phyloP scores from a whole-genome alignment of 92 coral and sea anemone genomes.

The Parazoanthus darwini region DNA sequence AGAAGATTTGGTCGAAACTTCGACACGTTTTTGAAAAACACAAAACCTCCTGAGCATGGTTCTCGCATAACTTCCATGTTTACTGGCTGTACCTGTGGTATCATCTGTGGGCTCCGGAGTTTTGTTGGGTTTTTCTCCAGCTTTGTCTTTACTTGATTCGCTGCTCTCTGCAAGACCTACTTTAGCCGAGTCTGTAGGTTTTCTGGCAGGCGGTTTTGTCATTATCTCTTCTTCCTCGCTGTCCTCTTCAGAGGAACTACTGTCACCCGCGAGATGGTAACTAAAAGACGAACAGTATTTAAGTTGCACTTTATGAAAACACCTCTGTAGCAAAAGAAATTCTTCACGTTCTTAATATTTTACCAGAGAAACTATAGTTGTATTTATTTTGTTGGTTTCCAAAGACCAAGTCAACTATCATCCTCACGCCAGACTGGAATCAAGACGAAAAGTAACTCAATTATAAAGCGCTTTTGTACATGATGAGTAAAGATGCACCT shows the following conservation, averaged over 20 bases:
- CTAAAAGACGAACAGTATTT: constrained; percentile 21
- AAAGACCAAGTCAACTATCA: too few species aligned
- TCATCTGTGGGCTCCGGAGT: background rate
- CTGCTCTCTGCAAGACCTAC: background rate
- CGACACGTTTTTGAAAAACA: too few species aligned
- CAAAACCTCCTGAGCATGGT: too few species aligned
- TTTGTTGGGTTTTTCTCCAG: background rate
- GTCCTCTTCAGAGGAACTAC: constrained; percentile 76
- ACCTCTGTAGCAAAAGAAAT: background rate
- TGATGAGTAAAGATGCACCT: too few species aligned
- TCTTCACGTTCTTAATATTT: too few species aligned
- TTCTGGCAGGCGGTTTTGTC: constrained; percentile 35
- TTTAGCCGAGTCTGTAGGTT: constrained; percentile 1
- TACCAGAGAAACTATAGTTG: too few species aligned
- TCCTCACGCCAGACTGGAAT: too few species aligned
- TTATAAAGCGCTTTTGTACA: too few species aligned
- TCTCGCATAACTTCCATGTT: background rate
- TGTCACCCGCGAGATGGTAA: constrained; percentile 81
- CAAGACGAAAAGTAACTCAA: too few species aligned
- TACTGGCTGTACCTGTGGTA: background rate
- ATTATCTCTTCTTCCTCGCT: constrained; percentile 51
- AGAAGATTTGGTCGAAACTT: too few species aligned
- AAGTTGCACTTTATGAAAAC: background rate
- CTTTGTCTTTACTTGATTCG: background rate
- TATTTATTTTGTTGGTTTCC: too few species aligned